Conservation (phyloP, 2,113 vertebrate species). For the Menidia beryllina region DNA sequence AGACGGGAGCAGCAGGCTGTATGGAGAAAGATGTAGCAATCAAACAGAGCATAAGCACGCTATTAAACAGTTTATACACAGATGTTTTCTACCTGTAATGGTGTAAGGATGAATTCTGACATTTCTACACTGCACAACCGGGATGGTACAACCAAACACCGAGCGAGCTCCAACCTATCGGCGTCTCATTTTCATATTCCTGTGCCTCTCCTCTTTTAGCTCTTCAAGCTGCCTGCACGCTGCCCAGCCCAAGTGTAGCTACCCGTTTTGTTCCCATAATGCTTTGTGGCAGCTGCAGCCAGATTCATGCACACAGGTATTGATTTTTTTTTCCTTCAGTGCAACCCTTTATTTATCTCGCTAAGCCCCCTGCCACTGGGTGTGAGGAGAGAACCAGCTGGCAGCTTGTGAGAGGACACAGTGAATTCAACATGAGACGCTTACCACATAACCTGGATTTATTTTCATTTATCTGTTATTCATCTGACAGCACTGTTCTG, state of each 20-base stretch:
- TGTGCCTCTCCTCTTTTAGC: neutral
- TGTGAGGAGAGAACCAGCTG: constrained; percentile 51
- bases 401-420: constrained; percentile 47
- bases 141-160: neutral
- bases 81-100: constrained; percentile 11
- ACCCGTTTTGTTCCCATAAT: constrained; percentile 84
- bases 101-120: neutral
- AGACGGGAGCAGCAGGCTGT: constrained; percentile 43
- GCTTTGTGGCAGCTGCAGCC: constrained; percentile 84
- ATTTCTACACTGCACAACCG: neutral
- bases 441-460: constrained; percentile 56
- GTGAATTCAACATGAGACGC: constrained; percentile 44
- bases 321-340: constrained; percentile 87
- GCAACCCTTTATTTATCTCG: constrained; percentile 79
- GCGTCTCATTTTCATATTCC: neutral
- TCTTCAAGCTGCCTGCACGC: constrained; percentile 45
- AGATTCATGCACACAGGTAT: constrained; percentile 94
- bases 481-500: constrained; percentile 48
- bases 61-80: neutral
- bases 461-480: constrained; percentile 64
- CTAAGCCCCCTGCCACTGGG: constrained; percentile 69
- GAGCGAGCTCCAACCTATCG: neutral
- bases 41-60: constrained; percentile 10
- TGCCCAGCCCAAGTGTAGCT: constrained; percentile 65
- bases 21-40: constrained; percentile 20